phyloP scores from a whole-genome alignment of 2,113 vertebrate species.

The Aramus guarauna region DNA sequence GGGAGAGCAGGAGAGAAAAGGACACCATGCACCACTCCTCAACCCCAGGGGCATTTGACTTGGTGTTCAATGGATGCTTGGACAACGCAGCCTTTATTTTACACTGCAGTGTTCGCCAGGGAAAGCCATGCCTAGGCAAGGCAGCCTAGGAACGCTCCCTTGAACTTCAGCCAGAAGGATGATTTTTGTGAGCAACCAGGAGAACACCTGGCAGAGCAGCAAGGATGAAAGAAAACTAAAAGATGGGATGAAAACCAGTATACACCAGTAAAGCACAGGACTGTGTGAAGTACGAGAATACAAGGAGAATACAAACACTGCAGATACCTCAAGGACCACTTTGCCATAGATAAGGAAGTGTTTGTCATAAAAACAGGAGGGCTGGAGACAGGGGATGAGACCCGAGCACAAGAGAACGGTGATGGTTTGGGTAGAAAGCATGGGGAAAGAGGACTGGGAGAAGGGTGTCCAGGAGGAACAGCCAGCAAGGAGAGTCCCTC shows the following conservation, averaged over 20 bases:
- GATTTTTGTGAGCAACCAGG: background rate
- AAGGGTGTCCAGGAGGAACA: background rate
- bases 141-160: background rate
- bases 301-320: background rate
- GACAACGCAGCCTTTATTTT: accelerated
- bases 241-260: background rate
- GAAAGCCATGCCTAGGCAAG: background rate
- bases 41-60: accelerated
- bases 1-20: background rate
- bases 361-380: background rate
- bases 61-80: background rate
- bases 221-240: background rate
- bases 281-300: background rate
- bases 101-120: background rate
- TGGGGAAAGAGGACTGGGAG: background rate
- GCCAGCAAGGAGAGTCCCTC: background rate
- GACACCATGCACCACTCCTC: too few relatives aligned
- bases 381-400: background rate
- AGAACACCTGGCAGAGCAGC: background rate
- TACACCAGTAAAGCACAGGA: background rate
- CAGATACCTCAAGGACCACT: background rate
- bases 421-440: background rate
- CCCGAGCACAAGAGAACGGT: background rate
- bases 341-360: background rate
- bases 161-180: background rate